Evolutionary conservation across 2,113 vertebrate species (phyloP).

Genomic region (Podilymbus podiceps): DNA sequence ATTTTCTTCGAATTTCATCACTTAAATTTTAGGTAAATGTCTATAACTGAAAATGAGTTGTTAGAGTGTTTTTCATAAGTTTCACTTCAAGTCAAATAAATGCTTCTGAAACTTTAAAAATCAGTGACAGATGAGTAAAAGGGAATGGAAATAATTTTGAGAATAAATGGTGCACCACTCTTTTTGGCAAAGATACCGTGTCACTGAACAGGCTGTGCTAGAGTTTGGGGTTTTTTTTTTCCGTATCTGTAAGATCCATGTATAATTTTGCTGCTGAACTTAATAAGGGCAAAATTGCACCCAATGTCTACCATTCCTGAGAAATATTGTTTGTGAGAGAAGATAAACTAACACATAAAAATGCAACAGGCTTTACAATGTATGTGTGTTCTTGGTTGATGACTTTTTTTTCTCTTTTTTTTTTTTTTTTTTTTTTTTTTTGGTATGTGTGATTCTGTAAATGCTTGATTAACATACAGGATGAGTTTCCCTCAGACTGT

Average conservation of each 20-base stretch:
- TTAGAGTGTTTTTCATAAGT: neutral
- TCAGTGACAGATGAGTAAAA: neutral
- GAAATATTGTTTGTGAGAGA: neutral
- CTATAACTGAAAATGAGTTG: neutral
- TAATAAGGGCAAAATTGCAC: neutral
- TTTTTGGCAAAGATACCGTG: accelerated
- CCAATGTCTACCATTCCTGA: neutral
- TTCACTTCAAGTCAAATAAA: neutral
- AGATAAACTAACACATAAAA: neutral
- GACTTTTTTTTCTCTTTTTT: neutral
- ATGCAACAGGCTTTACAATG: neutral
- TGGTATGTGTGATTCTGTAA: neutral
- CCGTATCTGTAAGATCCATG: accelerated
- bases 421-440: neutral
- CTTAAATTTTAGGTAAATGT: neutral
- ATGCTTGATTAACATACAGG: neutral
- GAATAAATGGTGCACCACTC: neutral
- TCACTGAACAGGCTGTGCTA: neutral
- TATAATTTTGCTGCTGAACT: neutral
- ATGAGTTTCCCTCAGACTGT: neutral
- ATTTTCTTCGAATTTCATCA: neutral
- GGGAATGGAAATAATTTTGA: neutral
- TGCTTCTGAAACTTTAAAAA: neutral
- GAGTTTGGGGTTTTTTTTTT: accelerated
- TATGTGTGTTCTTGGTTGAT: neutral